phyloP scores from a whole-genome alignment of 2,888 invertebrate species.

The Perdita meconis region DNA sequence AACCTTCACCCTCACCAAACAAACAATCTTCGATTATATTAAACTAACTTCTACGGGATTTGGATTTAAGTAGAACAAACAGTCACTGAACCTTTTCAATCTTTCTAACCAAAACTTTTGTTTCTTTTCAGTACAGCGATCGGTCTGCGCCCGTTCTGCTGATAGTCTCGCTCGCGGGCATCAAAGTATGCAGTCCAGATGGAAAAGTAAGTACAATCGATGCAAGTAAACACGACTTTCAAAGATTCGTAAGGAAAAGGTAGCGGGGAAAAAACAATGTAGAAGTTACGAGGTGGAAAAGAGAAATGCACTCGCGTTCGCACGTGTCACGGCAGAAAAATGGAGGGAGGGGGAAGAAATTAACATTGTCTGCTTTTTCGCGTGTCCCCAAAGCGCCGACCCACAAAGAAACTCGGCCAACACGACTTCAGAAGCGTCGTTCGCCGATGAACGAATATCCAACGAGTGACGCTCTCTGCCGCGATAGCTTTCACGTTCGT shows the following conservation, averaged over 20 bases:
- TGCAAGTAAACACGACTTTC: slow-evolving; percentile 10
- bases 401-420: slow-evolving; percentile 79
- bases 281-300: too few species aligned
- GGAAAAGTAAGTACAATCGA: slow-evolving; percentile 88
- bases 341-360: slow-evolving; percentile 30
- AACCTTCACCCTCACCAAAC: too few species aligned
- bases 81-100: slow-evolving; percentile 7
- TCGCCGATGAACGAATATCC: slow-evolving; percentile 36
- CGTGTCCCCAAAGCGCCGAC: slow-evolving; percentile 57
- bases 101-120: slow-evolving; percentile 58
- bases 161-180: slow-evolving; percentile 91
- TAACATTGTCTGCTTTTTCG: slow-evolving; percentile 58
- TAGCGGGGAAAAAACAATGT: background rate
- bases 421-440: slow-evolving; percentile 51
- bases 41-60: too few species aligned
- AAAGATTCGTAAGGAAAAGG: slow-evolving; percentile 5
- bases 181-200: slow-evolving; percentile 93
- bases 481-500: slow-evolving; percentile 65
- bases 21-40: too few species aligned
- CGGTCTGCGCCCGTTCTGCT: slow-evolving; percentile 89
- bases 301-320: slow-evolving; percentile 16
- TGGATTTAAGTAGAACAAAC: too few species aligned
- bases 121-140: slow-evolving; percentile 87
- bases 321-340: background rate
- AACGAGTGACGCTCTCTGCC: slow-evolving; percentile 50